These are phyloP conservation scores for Xyrichtys novacula DNA, from an alignment of 2,797 vertebrate species.

Conservation along the genomic window DNA sequence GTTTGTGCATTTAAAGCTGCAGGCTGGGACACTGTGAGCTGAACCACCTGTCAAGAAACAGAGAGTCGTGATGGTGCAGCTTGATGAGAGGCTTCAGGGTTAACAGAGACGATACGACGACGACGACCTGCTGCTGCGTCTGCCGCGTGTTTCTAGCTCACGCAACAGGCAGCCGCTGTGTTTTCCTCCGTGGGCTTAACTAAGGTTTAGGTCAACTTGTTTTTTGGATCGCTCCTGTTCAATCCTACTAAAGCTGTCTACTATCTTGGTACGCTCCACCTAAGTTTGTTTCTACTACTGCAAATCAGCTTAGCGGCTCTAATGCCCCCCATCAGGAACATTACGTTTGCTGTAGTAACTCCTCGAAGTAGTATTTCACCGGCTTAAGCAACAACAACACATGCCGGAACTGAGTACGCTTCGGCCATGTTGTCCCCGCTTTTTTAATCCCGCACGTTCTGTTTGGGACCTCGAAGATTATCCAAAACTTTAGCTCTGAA, in stretches of 20 bases:
- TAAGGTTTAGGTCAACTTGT: conserved; percentile 45
- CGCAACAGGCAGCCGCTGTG: not conserved
- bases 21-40: not conserved
- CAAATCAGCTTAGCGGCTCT: conserved; percentile 66
- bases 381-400: conserved; percentile 39
- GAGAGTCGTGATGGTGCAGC: not conserved
- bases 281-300: conserved; percentile 36
- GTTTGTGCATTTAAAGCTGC: not conserved
- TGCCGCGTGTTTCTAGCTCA: not conserved
- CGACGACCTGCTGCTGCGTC: not conserved
- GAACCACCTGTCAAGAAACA: not conserved
- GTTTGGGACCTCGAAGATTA: conserved; percentile 47
- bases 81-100: not conserved
- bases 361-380: conserved; percentile 36
- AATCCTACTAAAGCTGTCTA: conserved; percentile 57
- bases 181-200: conserved; percentile 32
- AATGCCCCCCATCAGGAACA: conserved; percentile 46
- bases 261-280: conserved; percentile 35
- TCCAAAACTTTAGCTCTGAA: conserved; percentile 1
- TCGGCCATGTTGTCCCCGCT: conserved; percentile 6
- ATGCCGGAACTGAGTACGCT: conserved; percentile 19
- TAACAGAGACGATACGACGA: not conserved
- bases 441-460: conserved; percentile 39
- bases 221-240: conserved; percentile 36
- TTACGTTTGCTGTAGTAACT: conserved; percentile 51